Evolutionary conservation across 2,113 vertebrate genomes (phyloP).

Genomic region (Motacilla alba): DNA sequence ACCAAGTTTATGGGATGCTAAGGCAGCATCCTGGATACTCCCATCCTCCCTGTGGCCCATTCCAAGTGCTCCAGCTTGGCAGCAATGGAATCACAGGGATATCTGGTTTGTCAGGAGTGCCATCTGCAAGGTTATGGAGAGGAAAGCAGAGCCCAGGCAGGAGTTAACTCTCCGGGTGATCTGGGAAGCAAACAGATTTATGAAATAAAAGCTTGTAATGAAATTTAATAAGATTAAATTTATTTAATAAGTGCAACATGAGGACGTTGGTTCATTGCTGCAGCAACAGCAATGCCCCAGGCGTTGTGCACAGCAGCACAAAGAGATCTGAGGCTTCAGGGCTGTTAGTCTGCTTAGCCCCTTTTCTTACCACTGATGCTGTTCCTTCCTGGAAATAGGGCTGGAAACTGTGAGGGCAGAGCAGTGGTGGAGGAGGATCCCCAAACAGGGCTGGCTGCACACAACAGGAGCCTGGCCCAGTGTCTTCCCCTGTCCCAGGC

Average conservation of each 20-base stretch:
- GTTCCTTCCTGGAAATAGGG: not conserved
- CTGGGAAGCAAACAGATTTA: not conserved
- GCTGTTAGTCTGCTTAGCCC: rapidly evolving
- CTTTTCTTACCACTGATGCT: not conserved
- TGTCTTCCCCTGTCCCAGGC: not conserved
- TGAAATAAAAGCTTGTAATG: constrained; percentile 47
- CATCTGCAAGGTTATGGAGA: not conserved
- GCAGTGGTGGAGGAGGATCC: not conserved
- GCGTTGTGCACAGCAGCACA: not conserved
- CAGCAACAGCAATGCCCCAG: not conserved
- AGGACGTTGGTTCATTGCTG: not conserved
- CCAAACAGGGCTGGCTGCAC: not conserved
- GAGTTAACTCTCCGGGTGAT: constrained; percentile 31
- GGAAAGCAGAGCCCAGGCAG: not conserved
- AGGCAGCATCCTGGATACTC: not conserved
- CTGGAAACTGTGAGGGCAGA: not conserved
- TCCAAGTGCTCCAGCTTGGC: not conserved
- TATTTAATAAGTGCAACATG: constrained; percentile 36
- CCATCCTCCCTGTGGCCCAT: not conserved
- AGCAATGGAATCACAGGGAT: rapidly evolving
- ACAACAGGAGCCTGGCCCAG: not conserved
- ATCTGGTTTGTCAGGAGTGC: not conserved
- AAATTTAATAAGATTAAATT: constrained; percentile 54
- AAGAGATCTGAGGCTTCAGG: not conserved
- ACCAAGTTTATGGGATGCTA: not conserved